Evolutionary conservation across 2,888 invertebrate species (phyloP).

Genomic region (Vesta saturnalis): DNA sequence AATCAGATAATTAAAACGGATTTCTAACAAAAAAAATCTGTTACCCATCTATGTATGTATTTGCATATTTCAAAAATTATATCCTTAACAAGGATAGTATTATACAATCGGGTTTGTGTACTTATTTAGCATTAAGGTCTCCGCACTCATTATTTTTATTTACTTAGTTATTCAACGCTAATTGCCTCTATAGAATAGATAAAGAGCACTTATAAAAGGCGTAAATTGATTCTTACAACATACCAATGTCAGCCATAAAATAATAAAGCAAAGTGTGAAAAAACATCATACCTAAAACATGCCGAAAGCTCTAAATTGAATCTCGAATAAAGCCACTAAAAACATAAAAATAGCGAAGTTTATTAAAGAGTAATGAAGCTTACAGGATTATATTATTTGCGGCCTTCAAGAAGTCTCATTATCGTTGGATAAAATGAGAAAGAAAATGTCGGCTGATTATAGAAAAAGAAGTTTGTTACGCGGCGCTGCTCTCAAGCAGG

Average conservation of each 20-base stretch:
- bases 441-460: conserved; percentile 46
- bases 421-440: conserved; percentile 43
- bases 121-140: conserved; percentile 5
- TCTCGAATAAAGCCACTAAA: conserved; percentile 30
- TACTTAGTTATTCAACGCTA: neutral
- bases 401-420: conserved; percentile 37
- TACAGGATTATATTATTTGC: conserved; percentile 38
- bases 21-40: neutral
- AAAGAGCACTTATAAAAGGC: neutral
- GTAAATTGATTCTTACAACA: conserved; percentile 31
- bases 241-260: conserved; percentile 19
- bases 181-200: neutral
- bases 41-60: neutral
- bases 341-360: conserved; percentile 35
- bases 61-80: neutral
- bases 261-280: conserved; percentile 19
- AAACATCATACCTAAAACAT: conserved; percentile 30
- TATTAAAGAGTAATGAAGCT: conserved; percentile 34
- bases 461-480: conserved; percentile 53
- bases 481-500: conserved; percentile 59
- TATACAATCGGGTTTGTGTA: neutral
- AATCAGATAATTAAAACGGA: neutral
- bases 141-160: neutral
- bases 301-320: conserved; percentile 32
- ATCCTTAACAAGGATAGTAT: neutral